Percentiles rank a stretch among this genome's conserved stretches.
phyloP scores from a whole-genome alignment of 2,113 vertebrate species.

The Myotis lucifugus region DNA sequence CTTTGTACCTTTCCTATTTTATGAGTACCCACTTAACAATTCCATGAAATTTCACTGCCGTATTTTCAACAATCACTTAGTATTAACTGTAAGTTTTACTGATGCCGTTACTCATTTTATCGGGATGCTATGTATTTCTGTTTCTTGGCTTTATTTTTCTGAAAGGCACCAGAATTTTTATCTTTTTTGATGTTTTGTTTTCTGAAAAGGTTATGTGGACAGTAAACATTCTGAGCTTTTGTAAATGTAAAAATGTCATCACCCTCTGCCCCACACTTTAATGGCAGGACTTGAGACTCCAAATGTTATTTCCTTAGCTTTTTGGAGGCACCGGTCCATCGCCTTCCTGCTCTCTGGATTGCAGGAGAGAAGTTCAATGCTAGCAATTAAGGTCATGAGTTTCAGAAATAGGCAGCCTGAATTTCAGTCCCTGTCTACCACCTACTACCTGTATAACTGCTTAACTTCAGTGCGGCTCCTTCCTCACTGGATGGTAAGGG shows the following conservation, averaged over 20 bases:
- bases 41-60: slow-evolving; percentile 64
- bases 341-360: background rate
- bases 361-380: background rate
- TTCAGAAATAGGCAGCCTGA: background rate
- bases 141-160: slow-evolving; percentile 24
- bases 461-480: background rate
- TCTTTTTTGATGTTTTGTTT: background rate
- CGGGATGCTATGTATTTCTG: background rate
- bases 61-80: slow-evolving; percentile 64
- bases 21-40: slow-evolving; percentile 57
- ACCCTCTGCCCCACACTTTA: background rate
- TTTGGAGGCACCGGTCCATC: background rate
- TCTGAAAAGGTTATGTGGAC: background rate
- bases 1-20: slow-evolving; percentile 55
- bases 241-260: background rate
- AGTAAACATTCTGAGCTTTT: background rate
- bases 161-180: background rate
- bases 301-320: background rate
- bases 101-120: slow-evolving; percentile 13
- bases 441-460: background rate
- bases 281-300: background rate
- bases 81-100: slow-evolving; percentile 47
- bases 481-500: background rate
- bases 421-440: background rate
- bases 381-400: background rate